Evolutionary conservation across 2,888 invertebrate genomes (phyloP), one percentile per base, ranked within the genome.

Genomic region (Idaea straminata): DNA sequence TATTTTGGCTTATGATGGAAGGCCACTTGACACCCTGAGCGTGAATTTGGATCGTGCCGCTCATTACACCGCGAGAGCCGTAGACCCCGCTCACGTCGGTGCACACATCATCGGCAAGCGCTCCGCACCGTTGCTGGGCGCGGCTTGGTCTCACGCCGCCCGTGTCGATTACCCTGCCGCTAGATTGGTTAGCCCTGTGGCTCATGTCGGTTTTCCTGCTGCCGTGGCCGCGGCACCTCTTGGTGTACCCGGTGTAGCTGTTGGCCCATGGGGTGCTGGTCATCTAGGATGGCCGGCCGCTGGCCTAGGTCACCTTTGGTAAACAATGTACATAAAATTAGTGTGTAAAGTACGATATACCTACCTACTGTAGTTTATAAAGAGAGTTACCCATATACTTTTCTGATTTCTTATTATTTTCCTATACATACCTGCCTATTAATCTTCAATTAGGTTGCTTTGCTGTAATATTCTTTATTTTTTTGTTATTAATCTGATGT

Each of bases 31-130:
- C 70, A 93, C 92, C 63, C 80, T 92, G 58, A 91, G 89, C 70
- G 92, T 93, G 58, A 92, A 92, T 78, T 77, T 90, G 73, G 92
- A 92, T 77, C 89, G 90, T 64, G 89, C 87, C 15, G 86, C 87
- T 64, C 91, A 91, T 75, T 76, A 79, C 69, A 91, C 89, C 64
- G 91, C 91, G 5, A 83, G 83, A 69, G 87, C 88, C 47, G 80
- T 91, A 5, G 86, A 87, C 66, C 79, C 79, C 61, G 86, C 82
- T 61, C 81, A 76, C 57, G 79, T 74, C 61, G 87, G 85, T 62
- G 77, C 73, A 65, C 88, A 85, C 70, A 67, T 83, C 57, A 74
- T 89, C 70, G 88, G 81, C 77, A 92, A 90, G 77, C 89, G 89
- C 62, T 91, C 91, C 7, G 85, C 86, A 68, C 83, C 85, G 5